Evolutionary conservation across 2,113 vertebrate species (phyloP).

Genomic region (Antechinus flavipes): DNA sequence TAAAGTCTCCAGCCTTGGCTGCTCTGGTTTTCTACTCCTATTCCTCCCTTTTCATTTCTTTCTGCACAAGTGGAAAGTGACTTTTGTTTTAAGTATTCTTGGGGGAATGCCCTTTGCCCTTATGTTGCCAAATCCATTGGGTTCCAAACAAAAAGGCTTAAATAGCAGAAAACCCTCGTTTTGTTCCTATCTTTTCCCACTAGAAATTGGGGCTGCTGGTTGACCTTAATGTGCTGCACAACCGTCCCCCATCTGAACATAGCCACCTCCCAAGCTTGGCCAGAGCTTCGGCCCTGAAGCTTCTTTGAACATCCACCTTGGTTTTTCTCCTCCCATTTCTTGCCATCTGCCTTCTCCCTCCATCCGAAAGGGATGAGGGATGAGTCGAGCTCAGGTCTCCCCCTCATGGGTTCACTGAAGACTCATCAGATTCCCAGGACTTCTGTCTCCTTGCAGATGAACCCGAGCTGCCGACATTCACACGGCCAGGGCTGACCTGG

Average conservation of each 20-base stretch:
- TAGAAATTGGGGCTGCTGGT: neutral
- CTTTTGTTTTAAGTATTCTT: neutral
- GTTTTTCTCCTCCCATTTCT: neutral
- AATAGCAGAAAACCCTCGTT: neutral
- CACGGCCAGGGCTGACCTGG: neutral
- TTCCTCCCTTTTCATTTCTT: neutral
- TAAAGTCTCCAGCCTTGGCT: neutral
- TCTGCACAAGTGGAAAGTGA: neutral
- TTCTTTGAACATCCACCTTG: neutral
- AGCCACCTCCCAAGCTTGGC: neutral
- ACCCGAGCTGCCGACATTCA: neutral
- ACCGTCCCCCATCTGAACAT: neutral
- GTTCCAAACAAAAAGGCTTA: neutral
- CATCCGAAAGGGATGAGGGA: neutral
- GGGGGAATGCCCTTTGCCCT: neutral
- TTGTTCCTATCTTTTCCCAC: neutral
- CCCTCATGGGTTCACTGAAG: neutral
- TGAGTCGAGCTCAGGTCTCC: neutral
- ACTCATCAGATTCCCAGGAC: neutral
- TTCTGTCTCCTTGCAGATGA: neutral
- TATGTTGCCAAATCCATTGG: neutral
- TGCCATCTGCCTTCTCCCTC: neutral
- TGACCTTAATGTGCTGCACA: neutral
- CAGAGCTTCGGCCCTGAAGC: neutral
- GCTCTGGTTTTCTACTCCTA: accelerated